Conservation (phyloP, 2,113 vertebrate species). For the Gallinago paraguaiae region DNA sequence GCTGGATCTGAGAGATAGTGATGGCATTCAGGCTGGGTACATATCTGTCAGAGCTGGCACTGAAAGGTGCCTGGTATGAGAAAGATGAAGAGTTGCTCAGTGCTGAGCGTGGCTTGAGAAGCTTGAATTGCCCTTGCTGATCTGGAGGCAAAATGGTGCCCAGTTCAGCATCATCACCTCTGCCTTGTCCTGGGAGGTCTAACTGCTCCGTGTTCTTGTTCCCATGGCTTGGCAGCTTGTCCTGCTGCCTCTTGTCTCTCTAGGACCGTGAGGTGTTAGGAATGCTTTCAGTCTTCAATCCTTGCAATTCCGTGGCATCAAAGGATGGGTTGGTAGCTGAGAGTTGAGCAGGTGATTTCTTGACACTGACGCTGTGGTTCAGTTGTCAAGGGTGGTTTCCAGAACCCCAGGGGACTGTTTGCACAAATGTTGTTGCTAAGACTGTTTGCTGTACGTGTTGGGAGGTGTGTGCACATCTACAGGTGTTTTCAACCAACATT, state of each 20-base stretch:
- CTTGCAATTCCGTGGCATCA: not conserved
- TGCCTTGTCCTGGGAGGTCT: not conserved
- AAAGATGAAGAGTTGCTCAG: not conserved
- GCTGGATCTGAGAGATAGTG: not conserved
- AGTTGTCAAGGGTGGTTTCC: not conserved
- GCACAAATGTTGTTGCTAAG: not conserved
- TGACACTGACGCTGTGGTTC: accelerated
- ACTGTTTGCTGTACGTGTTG: not conserved
- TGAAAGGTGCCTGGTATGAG: not conserved
- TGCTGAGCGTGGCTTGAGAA: not conserved
- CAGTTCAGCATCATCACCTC: not conserved
- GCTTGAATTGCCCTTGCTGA: not conserved
- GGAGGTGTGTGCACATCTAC: accelerated
- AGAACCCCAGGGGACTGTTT: not conserved
- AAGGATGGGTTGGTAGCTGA: not conserved
- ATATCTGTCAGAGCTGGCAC: not conserved
- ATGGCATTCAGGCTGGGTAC: not conserved
- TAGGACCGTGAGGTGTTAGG: not conserved
- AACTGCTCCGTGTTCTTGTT: not conserved
- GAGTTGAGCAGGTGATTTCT: not conserved
- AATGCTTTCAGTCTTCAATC: not conserved
- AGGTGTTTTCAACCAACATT: not conserved
- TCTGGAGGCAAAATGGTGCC: not conserved
- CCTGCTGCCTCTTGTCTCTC: not conserved
- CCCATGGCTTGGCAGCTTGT: not conserved